Percentiles rank a stretch among this genome's conserved stretches.
Conservation (phyloP, 1,140 invertebrate genomes). For the Daktulosphaira vitifoliae region DNA sequence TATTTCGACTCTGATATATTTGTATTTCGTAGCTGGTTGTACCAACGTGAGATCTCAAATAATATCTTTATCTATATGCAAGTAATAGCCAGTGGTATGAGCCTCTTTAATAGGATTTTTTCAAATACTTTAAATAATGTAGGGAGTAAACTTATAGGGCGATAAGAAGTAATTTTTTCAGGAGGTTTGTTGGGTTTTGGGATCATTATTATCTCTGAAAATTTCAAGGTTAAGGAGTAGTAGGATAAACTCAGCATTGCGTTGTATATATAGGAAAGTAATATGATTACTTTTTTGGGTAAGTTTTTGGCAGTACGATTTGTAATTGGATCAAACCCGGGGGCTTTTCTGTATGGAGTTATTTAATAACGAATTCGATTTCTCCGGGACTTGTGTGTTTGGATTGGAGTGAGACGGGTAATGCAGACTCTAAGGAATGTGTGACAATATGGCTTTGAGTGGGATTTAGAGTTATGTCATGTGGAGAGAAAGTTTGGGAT, state of each 20-base stretch:
- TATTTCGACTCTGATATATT: too few relatives aligned
- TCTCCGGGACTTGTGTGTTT: neutral
- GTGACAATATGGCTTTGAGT: neutral
- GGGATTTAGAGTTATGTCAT: neutral
- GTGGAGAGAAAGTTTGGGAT: neutral
- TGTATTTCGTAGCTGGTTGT: too few relatives aligned
- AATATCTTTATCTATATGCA: too few relatives aligned
- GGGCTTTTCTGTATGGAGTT: slow-evolving; percentile 11
- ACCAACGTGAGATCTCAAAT: too few relatives aligned
- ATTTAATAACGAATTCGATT: slow-evolving; percentile 4
- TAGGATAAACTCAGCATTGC: slow-evolving; percentile 18
- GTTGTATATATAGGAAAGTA: slow-evolving; percentile 15
- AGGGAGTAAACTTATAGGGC: slow-evolving; percentile 41
- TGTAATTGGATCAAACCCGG: slow-evolving; percentile 12
- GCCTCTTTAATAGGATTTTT: slow-evolving; percentile 36
- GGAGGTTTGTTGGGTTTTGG: slow-evolving; percentile 39
- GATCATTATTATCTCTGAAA: slow-evolving; percentile 41
- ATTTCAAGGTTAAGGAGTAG: slow-evolving; percentile 39
- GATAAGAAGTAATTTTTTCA: slow-evolving; percentile 35
- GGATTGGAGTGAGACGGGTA: neutral
- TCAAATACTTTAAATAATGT: slow-evolving; percentile 37
- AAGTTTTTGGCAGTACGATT: neutral
- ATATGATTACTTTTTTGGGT: slow-evolving; percentile 8
- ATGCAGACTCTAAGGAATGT: neutral
- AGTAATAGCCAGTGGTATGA: slow-evolving; percentile 1